Evolutionary conservation across 64 coral and sea anemone genomes (phyloP), one percentile per base, ranked within the genome.

Genomic region (Exaiptasia diaphana): DNA sequence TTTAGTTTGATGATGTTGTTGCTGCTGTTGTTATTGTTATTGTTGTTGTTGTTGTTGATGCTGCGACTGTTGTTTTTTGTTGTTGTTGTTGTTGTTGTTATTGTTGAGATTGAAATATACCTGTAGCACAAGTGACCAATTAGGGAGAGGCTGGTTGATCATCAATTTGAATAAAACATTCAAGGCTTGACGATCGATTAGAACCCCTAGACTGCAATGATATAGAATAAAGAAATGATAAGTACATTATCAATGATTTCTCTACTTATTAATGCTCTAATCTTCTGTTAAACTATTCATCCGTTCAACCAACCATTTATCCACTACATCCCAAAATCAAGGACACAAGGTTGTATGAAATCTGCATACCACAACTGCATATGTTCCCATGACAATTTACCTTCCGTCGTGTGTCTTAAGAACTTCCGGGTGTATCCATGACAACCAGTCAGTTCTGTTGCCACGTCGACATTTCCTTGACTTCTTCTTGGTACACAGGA

Each of bases 111-210:
- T n/a, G 5, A 0, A 41, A 64, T 76, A 76, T 96, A 86, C 93
- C 53, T 87, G 77, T n/a, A 97, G 58, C 20, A 97, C 75, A 1
- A 91, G 86, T 4, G 64, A 60, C 94, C 94, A 97, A 10, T 53
- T 30, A 63, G 94, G 89, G 12, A 62, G 39, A 5, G 94, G 94
- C 53, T 97, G 94, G 53, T 92, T 97, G 30, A 92, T 91, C 73
- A 92, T 79, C n/a, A 97, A 36, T 46, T 93, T 99, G 50, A 89
- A 99, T n/a, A 75, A 71, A 3, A 99, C 73, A 82, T 93, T 86
- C 20, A 92, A 43, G 22, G 90, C 85, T 80, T 99, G 95, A 64
- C 85, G 71, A 44, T 99, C 95, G 12, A 78, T 63, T 29, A 99
- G 75, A 1, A 85, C 75, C 4, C 74, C 55, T 17, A 89, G 40